These are phyloP conservation scores for Phenacoccus solenopsis DNA, from an alignment of 1,140 invertebrate genomes.

Conservation along the genomic window DNA sequence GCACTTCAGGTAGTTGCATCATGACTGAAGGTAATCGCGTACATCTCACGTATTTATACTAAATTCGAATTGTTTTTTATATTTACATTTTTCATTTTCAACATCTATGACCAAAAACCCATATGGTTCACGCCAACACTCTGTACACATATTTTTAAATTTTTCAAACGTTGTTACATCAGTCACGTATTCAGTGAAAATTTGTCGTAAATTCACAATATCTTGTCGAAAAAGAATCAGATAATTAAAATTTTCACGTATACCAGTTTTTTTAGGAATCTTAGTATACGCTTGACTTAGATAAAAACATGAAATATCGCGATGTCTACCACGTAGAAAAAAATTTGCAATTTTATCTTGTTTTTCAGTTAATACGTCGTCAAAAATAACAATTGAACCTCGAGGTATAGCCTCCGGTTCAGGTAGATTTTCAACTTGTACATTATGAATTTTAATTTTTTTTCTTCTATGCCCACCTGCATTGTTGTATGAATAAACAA, in stretches of 20 bases:
- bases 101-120: no score
- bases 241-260: conserved; percentile 34
- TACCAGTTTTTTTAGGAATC: conserved; percentile 32
- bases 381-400: conserved; percentile 31
- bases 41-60: no score
- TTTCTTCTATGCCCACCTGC: not conserved
- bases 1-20: no score
- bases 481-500: not conserved
- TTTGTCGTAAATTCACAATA: conserved; percentile 33
- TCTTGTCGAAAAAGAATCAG: conserved; percentile 34
- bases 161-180: no score
- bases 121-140: no score
- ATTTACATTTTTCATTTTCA: no score
- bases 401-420: not conserved
- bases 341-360: conserved; percentile 24
- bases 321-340: conserved; percentile 33
- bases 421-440: not conserved
- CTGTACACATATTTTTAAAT: no score
- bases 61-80: no score
- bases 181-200: no score
- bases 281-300: conserved; percentile 32
- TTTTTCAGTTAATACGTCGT: conserved; percentile 33
- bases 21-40: no score
- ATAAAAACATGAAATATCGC: conserved; percentile 33
- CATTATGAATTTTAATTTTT: not conserved